Evolutionary conservation across 2,797 vertebrate species (phyloP).

Genomic region (Graptemys geographica): DNA sequence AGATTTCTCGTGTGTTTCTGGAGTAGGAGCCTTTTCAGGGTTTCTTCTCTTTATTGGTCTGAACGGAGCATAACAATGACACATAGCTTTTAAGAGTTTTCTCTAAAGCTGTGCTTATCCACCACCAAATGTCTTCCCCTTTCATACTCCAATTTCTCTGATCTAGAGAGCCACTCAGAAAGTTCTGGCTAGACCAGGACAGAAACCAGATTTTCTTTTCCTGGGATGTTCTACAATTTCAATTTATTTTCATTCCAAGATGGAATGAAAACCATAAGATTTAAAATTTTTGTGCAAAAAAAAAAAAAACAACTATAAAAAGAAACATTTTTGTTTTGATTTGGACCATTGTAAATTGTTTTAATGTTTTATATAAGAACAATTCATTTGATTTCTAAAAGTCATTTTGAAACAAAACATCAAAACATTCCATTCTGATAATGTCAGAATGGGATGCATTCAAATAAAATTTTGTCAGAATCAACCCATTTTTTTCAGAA

Average conservation of each 20-base stretch:
- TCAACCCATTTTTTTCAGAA: background rate
- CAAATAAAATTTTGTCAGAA: background rate
- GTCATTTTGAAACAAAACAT: background rate
- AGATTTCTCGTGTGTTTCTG: background rate
- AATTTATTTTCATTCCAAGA: background rate
- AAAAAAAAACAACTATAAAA: background rate
- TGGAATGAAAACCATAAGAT: background rate
- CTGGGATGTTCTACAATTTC: background rate
- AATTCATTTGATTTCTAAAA: background rate
- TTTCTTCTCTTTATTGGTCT: background rate
- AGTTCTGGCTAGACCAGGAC: background rate
- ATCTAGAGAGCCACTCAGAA: background rate
- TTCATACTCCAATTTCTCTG: fast-evolving
- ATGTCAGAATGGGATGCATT: background rate
- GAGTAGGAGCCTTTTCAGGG: background rate
- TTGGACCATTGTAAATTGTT: background rate
- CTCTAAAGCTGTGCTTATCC: background rate
- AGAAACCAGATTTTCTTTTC: background rate
- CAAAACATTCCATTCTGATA: background rate
- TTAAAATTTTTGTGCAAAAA: background rate
- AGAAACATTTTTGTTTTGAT: background rate
- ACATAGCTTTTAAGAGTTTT: background rate
- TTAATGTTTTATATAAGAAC: background rate
- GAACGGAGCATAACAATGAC: background rate
- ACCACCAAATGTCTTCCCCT: fast-evolving